Conservation (phyloP, 2,113 vertebrate genomes). For the Melanostigma gelatinosum region DNA sequence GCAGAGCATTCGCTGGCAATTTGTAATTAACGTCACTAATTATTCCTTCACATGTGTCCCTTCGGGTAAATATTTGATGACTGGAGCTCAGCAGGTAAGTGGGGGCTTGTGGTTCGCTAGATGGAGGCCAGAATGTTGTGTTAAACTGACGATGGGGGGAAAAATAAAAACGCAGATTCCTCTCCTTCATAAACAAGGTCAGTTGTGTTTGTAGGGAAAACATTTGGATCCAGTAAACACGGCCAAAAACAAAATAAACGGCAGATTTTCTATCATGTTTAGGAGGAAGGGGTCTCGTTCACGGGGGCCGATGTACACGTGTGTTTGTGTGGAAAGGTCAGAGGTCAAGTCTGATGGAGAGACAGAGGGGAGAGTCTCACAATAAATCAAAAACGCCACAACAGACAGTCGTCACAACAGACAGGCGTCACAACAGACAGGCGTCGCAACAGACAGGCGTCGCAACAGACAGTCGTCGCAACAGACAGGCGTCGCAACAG, state of each 20-base stretch:
- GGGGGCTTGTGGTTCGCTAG: conserved; percentile 48
- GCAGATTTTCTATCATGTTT: conserved; percentile 55
- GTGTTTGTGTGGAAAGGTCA: conserved; percentile 59
- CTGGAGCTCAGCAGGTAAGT: conserved; percentile 58
- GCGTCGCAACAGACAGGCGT: not conserved
- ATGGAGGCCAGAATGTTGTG: conserved; percentile 56
- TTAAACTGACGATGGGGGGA: conserved; percentile 54
- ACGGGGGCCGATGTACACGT: conserved; percentile 52
- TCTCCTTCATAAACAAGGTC: conserved; percentile 65
- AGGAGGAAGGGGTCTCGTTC: conserved; percentile 50
- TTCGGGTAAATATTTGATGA: conserved; percentile 55
- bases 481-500: too few relatives aligned
- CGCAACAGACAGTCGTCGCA: too few relatives aligned
- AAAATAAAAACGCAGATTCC: conserved; percentile 51
- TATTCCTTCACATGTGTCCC: conserved; percentile 42
- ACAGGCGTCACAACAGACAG: not conserved
- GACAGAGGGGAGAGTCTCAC: not conserved
- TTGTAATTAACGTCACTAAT: conserved; percentile 30
- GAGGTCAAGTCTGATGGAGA: conserved; percentile 35
- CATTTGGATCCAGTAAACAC: conserved; percentile 71
- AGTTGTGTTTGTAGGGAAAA: conserved; percentile 67
- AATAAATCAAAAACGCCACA: too few relatives aligned
- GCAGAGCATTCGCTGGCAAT: conserved; percentile 8
- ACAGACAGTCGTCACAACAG: not conserved
- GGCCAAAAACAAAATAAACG: not conserved